Percentiles rank a stretch among this genome's conserved stretches.
phyloP scores from a whole-genome alignment of 2,797 vertebrate genomes.

The Dermochelys coriacea region DNA sequence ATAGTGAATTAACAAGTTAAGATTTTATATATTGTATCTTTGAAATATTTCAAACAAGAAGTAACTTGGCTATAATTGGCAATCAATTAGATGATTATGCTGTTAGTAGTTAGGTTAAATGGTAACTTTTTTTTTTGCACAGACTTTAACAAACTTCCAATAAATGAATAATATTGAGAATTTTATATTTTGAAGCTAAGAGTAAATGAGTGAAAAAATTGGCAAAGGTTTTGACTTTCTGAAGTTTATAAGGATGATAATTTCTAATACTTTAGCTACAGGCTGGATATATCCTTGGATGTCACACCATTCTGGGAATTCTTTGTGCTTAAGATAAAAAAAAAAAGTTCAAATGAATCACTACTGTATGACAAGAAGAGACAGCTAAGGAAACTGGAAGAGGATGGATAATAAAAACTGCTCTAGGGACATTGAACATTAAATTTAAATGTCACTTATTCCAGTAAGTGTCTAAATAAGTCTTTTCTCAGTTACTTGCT shows the following conservation, averaged over 20 bases:
- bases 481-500: constrained; percentile 12
- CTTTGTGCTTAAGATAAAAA: constrained; percentile 16
- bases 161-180: not conserved
- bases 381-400: constrained; percentile 34
- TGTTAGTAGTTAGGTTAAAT: constrained; percentile 2
- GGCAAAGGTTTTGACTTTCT: constrained; percentile 52
- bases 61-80: not conserved
- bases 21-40: not conserved
- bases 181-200: not conserved
- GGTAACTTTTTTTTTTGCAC: not conserved
- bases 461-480: constrained; percentile 14
- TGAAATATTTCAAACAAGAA: not conserved
- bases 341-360: constrained; percentile 38
- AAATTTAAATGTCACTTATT: constrained; percentile 21
- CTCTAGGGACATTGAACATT: constrained; percentile 2
- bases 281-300: not conserved
- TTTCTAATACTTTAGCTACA: constrained; percentile 30
- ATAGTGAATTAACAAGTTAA: not conserved
- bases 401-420: constrained; percentile 30
- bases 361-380: not conserved
- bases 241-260: constrained; percentile 37
- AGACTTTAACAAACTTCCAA: not conserved
- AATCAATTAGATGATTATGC: not conserved
- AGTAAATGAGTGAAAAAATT: constrained; percentile 16
- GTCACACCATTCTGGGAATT: constrained; percentile 5